A percentile compares a stretch with the other conserved stretches of the same genome.
Conservation (phyloP, 2,797 vertebrate genomes). For the Poecilia picta region DNA sequence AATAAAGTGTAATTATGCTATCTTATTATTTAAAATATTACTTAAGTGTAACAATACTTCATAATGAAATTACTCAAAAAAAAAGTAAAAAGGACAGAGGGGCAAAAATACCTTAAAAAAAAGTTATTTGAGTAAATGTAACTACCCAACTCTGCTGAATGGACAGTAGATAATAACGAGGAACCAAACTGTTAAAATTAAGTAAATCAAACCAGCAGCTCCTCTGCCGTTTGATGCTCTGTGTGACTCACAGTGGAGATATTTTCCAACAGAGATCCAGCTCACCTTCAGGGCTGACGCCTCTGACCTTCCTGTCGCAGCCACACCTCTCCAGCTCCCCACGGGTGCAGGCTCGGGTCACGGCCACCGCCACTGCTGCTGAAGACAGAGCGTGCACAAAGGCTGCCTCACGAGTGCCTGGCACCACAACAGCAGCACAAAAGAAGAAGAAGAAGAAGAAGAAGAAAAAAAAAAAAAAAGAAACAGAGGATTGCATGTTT, state of each 20-base stretch:
- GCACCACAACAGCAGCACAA: conserved; percentile 11
- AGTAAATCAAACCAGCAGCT: background rate
- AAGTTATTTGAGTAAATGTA: no score
- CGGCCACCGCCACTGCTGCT: conserved; percentile 78
- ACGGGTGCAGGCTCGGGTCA: conserved; percentile 82
- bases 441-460: background rate
- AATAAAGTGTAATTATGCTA: no score
- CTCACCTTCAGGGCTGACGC: conserved; percentile 85
- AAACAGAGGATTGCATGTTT: background rate
- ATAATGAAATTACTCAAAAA: no score
- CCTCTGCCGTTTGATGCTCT: conserved; percentile 6
- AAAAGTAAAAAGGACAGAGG: no score
- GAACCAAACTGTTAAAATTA: background rate
- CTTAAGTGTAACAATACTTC: no score
- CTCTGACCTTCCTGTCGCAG: conserved; percentile 82
- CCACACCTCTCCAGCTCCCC: conserved; percentile 85
- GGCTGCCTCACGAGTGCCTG: conserved; percentile 81
- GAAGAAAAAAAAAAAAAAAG: no score
- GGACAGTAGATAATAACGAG: conserved; percentile 2
- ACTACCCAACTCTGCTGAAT: background rate
- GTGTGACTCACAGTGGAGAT: conserved; percentile 20
- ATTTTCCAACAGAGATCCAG: conserved; percentile 26
- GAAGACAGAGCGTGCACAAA: conserved; percentile 81
- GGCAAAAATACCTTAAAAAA: no score
- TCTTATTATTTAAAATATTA: no score